Base-by-base conservation (phyloP, 2,888 invertebrate species). In the Agonopterix alstromeriana region DNA sequence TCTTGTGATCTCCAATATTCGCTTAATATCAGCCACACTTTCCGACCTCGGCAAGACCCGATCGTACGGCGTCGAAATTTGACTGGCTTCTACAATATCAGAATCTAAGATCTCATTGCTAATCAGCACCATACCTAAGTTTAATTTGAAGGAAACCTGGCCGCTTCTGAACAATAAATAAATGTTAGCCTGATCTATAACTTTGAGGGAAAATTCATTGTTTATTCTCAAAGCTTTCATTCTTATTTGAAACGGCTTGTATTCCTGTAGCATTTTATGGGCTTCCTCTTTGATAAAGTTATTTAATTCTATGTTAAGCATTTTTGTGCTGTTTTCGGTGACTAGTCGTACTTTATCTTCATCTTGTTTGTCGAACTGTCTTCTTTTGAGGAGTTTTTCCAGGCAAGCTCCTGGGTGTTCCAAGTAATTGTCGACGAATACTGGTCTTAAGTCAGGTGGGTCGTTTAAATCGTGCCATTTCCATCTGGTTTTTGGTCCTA, bases 41-140 rank as follows among this genome's bases (percentile, higher is more conserved):
- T 51, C 43, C 4, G 65, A 56, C 12, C 48, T 60, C 0, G 67
- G 54, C 0, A 67, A 65, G 0, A 35, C 3, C 7, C 38, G 45
- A 49, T 67, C 72, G 42, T 70, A 76, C 2, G 72, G 67, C 10
- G 72, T 75, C 0, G 50, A 49, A 2, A 78, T 68, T 0, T 68
- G 58, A 0, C 42, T 35, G 0, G 68, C 49, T 1, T 76, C 75
- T 2, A 56, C 51, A 1, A 52, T 53, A 2, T 67, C 60, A 0
- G 61, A 82, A 66, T 68, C 84, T 59, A 65, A 71, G 64, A 67
- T 85, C 69, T 69, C 87, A 67, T 68, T 76, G 69, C 59, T 86
- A 58, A 65, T 75, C 65, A 78, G 71, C 57, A 47, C 62, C 88
- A 76, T 82, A 56, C 76, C 89, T 64, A 65, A 52, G 53, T 79